Base-by-base conservation (phyloP, 2,113 vertebrate genomes). In the Prionailurus viverrinus region DNA sequence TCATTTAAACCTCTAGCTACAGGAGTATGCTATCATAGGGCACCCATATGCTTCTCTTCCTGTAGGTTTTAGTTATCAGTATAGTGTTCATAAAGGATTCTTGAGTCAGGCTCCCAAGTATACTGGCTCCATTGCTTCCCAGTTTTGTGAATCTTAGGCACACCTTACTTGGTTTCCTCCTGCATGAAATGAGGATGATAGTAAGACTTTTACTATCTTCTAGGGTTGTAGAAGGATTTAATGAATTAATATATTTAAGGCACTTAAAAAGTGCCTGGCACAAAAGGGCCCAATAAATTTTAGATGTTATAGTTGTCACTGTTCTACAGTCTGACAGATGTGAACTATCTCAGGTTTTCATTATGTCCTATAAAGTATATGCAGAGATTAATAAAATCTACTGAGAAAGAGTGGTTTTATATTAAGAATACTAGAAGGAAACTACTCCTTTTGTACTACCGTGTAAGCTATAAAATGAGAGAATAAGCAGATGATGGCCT, bases 171-270 rank as follows among this genome's bases (percentile, higher is more conserved):
- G 55, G 21, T 73, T 90, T 84, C 14, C 31, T 85, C 19, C 79
- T 90, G 68, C 78, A 23, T 92, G 66, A 90, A 31, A 13, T 58
- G 31, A 90, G 3, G 13, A 78, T 41, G 33, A 81, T 63, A 66
- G 55, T 80, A 91, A 94, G 51, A 84, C 74, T 74, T 55, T 16
- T 80, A 66, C 63, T 31, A 3, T 86, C 18, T 90, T 10, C 31
- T 36, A 68, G 74, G 61, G 4, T 39, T 87, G 15, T 87, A 18
- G 18, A 36, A 81, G 14, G 27, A 39, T 89, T 93, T 53, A 91
- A 76, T 78, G n/a, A 73, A 81, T 94, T 87, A 87, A 65, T 93
- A 15, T 87, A 65, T 58, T 91, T 83, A 78, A 95, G 78, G 55
- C n/a, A 94, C 36, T 90, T 83, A 23, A 58, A 45, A 15, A 69